phyloP scores from a whole-genome alignment of 2,797 vertebrate species.

The Momotus momota region DNA sequence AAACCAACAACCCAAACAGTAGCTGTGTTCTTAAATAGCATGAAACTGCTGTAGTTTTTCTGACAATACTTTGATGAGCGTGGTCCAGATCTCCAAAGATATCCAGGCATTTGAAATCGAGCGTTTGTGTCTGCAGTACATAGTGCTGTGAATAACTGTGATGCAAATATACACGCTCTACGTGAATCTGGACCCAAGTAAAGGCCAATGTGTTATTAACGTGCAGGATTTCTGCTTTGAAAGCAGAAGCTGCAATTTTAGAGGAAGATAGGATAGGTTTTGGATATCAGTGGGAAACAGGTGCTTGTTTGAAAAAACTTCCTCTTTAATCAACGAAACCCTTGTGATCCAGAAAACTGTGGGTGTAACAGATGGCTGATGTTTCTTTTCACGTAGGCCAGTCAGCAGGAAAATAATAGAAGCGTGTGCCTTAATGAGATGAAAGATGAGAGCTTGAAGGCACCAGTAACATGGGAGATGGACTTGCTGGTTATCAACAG shows the following conservation, averaged over 20 bases:
- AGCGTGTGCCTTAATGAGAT: background rate
- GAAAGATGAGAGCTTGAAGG: constrained; percentile 11
- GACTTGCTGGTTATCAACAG: background rate
- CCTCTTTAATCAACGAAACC: constrained; percentile 36
- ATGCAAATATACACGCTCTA: accelerated
- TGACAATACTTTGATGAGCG: background rate
- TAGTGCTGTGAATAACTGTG: background rate
- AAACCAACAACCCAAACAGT: background rate
- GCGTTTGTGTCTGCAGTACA: background rate
- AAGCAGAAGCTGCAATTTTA: background rate
- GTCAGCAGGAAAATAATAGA: constrained; percentile 36
- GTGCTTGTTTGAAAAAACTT: background rate
- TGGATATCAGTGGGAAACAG: constrained; percentile 3
- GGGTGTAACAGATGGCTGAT: constrained; percentile 64
- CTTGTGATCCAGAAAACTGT: constrained; percentile 22
- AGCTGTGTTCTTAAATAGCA: background rate
- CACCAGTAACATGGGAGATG: background rate
- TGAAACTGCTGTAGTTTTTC: background rate
- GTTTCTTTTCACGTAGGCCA: constrained; percentile 10
- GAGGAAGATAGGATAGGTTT: background rate
- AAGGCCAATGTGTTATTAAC: background rate
- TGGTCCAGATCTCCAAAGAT: background rate
- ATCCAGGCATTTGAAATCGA: background rate
- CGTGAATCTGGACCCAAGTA: background rate
- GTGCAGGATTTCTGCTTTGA: background rate